These are phyloP conservation scores for Desoria tigrina DNA, from an alignment of 2,888 invertebrate species.

Conservation along the genomic window DNA sequence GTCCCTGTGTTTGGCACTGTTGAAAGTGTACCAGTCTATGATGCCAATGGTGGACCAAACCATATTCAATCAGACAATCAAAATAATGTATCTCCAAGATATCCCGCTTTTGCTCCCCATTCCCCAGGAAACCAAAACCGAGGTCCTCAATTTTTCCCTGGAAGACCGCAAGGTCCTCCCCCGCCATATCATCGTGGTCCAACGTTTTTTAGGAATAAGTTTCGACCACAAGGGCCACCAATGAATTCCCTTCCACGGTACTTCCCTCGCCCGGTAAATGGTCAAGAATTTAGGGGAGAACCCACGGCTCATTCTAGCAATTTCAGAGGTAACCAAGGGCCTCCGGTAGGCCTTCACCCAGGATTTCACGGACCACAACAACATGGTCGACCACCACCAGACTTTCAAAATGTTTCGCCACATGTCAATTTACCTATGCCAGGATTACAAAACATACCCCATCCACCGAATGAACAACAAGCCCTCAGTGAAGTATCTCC, in stretches of 20 bases:
- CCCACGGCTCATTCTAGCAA: no score
- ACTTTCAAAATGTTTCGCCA: constrained; percentile 18
- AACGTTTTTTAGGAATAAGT: neutral
- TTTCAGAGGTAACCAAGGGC: constrained; percentile 7
- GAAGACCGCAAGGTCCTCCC: neutral
- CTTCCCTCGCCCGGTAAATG: neutral
- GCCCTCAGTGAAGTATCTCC: constrained; percentile 42
- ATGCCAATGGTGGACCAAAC: constrained; percentile 7
- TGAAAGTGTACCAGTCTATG: constrained; percentile 25
- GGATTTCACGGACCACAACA: neutral
- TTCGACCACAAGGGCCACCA: constrained; percentile 4
- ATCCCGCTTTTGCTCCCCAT: constrained; percentile 4
- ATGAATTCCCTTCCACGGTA: constrained; percentile 17
- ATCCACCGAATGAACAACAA: constrained; percentile 39
- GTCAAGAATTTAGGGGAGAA: no score
- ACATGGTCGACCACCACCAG: constrained; percentile 13
- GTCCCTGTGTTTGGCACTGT: constrained; percentile 26
- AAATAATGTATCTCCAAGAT: neutral
- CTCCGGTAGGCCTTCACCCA: neutral
- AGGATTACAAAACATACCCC: constrained; percentile 25
- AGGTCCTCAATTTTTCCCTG: neutral
- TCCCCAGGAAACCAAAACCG: constrained; percentile 1
- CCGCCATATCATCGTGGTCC: neutral
- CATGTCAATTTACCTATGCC: constrained; percentile 36
- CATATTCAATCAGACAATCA: constrained; percentile 11